Evolutionary conservation across 2,888 invertebrate genomes (phyloP), one percentile per base, ranked within the genome.

Genomic region (Drosophila vallismaia): DNA sequence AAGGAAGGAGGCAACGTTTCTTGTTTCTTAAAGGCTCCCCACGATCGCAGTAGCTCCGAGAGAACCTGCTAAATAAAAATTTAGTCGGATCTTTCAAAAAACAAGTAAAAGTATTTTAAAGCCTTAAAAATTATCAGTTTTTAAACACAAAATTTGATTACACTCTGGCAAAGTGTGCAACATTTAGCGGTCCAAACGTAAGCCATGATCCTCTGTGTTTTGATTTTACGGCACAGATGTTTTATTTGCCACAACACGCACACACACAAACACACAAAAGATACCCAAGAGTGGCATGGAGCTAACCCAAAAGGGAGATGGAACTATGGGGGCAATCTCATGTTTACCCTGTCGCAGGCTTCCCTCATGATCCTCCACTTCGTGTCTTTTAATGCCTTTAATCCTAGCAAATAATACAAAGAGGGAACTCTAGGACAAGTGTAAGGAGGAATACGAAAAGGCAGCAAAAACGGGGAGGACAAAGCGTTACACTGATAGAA

Each of bases 171-270:
- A 28, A 3, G 72, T 70, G 59, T 69, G 58, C 74, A 73, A 71
- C 67, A 67, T 64, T 59, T 62, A 68, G 63, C 67, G 60, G 66
- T 8, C 68, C 48, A 46, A 33, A 68, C 44, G 50, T 54, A 57
- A 48, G 49, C 54, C 63, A 66, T 69, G 71, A 70, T 59, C 72
- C 77, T 74, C 70, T 64, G 72, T 88, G 76, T 80, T 88, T 83
- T 88, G 88, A 88, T 87, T 87, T 85, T 77, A 77, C 76, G 69
- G 80, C 85, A 80, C 86, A 87, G 88, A 87, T 86, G 87, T 88
- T 88, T 76, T 74, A 76, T 74, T 84, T 83, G 72, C 79, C 75
- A 69, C 77, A 71, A 24, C 38, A 53, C 50, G 58, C 45, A 53
- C 57, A 36, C 36, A 36, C 36, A 12, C 24, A 33, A 33, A 50